Evolutionary conservation across 2,113 vertebrate genomes (phyloP).

Genomic region (Scalopus aquaticus): DNA sequence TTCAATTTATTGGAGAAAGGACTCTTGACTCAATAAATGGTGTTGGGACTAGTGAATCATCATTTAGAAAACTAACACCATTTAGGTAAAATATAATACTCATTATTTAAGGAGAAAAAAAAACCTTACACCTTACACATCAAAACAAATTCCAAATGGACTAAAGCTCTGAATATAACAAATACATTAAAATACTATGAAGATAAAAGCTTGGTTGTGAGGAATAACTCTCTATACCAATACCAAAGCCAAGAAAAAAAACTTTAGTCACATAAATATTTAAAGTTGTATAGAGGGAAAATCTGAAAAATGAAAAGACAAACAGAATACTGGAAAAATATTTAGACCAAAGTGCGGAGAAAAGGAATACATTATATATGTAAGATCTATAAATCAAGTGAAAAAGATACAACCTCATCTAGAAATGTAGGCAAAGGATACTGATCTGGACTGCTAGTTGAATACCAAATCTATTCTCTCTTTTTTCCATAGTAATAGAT

Average conservation of each 20-base stretch:
- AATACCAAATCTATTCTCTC: conserved; percentile 2
- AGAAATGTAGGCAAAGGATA: background rate
- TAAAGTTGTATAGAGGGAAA: background rate
- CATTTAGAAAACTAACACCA: conserved; percentile 4
- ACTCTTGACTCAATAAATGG: background rate
- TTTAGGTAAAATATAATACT: background rate
- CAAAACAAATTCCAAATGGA: conserved; percentile 39
- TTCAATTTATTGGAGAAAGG: conserved; percentile 23
- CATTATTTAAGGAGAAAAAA: background rate
- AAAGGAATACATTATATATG: background rate
- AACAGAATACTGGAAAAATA: background rate
- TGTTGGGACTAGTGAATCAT: background rate
- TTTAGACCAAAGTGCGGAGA: background rate
- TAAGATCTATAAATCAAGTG: background rate
- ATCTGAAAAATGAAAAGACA: conserved; percentile 25
- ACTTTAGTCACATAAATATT: conserved; percentile 25
- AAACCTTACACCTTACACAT: conserved; percentile 15
- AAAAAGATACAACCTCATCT: conserved; percentile 17
- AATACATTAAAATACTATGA: conserved; percentile 10
- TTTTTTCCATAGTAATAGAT: background rate
- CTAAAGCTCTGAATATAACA: background rate
- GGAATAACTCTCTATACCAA: background rate
- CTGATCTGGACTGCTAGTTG: background rate
- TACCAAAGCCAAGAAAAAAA: background rate
- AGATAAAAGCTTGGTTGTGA: background rate